These are phyloP conservation scores for Chamaetylas fuelleborni DNA, from an alignment of 2,113 vertebrate genomes.

Conservation along the genomic window DNA sequence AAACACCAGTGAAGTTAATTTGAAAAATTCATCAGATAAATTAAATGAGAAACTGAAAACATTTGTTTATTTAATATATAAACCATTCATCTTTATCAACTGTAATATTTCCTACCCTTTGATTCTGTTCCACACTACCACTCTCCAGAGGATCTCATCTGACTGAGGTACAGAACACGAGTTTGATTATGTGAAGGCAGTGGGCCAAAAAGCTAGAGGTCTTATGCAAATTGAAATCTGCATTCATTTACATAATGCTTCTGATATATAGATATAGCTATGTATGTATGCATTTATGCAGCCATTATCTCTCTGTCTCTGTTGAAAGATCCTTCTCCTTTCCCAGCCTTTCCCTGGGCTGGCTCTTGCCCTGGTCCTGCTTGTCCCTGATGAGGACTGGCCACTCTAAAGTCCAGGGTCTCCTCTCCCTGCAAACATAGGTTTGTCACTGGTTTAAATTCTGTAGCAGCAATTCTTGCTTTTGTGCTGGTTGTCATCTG, in stretches of 20 bases:
- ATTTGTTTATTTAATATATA: slow-evolving; percentile 49
- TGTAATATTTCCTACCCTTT: slow-evolving; percentile 23
- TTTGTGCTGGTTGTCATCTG: not conserved
- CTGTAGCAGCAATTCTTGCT: not conserved
- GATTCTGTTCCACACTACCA: not conserved
- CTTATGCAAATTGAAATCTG: slow-evolving; percentile 16
- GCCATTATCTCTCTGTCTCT: not conserved
- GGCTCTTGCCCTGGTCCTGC: not conserved
- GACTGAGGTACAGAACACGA: not conserved
- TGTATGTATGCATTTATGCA: not conserved
- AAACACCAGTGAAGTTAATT: slow-evolving; percentile 45
- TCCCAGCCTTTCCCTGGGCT: slow-evolving; percentile 20
- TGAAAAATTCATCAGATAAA: slow-evolving; percentile 41
- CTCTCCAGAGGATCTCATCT: slow-evolving; percentile 3
- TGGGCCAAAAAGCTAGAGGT: slow-evolving; percentile 29
- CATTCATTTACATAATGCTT: not conserved
- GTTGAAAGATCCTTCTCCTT: not conserved
- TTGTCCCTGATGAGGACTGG: not conserved
- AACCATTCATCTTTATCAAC: not conserved
- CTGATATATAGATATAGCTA: not conserved
- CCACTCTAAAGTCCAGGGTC: not conserved
- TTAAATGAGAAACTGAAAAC: slow-evolving; percentile 13
- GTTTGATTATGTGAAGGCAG: not conserved
- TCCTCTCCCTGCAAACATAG: not conserved
- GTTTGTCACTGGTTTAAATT: not conserved